A percentile compares a stretch with the other conserved stretches of the same genome.
These are phyloP conservation scores for Pteropus rufus DNA, from an alignment of 2,797 vertebrate genomes.

Conservation along the genomic window DNA sequence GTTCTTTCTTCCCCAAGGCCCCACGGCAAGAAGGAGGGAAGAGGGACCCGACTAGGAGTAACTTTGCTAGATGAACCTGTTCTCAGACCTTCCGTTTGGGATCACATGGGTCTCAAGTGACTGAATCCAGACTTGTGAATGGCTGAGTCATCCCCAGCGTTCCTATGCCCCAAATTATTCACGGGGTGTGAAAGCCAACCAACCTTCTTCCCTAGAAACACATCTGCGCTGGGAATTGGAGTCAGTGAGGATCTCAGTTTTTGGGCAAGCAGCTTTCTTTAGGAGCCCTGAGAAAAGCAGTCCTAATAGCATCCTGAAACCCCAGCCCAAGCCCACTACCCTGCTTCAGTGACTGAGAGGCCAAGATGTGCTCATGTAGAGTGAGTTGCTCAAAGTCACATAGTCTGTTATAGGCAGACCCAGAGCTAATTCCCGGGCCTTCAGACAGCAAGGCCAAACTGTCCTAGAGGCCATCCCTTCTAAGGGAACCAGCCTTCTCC, in stretches of 20 bases:
- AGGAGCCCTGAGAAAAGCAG: background rate
- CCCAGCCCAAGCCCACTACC: background rate
- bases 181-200: background rate
- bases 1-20: background rate
- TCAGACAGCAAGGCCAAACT: background rate
- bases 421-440: background rate
- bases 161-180: background rate
- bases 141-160: background rate
- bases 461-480: background rate
- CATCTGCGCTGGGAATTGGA: no score
- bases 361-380: background rate
- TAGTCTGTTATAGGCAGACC: background rate
- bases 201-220: background rate
- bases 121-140: background rate
- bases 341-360: background rate
- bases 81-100: background rate
- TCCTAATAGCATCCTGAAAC: background rate
- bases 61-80: background rate
- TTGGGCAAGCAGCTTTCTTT: background rate
- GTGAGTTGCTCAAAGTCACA: background rate
- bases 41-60: background rate
- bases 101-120: background rate
- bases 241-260: background rate
- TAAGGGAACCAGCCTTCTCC: background rate
- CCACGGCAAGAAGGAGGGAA: background rate